Base-by-base conservation (phyloP, 2,797 vertebrate genomes). In the Anabacerthia variegaticeps region DNA sequence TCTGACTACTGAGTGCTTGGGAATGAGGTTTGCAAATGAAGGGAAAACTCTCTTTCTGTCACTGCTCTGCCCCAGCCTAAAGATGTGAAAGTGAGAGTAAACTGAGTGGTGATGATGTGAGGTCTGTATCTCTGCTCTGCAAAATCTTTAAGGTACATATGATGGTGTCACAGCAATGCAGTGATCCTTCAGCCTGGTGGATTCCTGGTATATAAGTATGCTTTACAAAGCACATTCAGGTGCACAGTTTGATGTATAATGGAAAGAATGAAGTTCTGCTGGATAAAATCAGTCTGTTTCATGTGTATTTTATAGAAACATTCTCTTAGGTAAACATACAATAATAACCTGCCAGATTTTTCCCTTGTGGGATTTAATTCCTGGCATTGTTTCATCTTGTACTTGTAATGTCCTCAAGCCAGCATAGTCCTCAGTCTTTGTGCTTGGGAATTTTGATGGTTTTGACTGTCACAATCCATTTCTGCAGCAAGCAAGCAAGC, bases 71-170 rank as follows among this genome's bases (percentile, higher is more conserved):
- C 30, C 9, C 51, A 59, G 26, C 22, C 68, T 82, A 23, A 69
- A 78, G 39, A 62, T 14, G 15, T n/a, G 36, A 79, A 61, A 46
- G 6, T 39, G 54, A 67, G 56, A 89, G n/a, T 73, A 59, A 82
- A 37, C 2, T 27, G 59, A 32, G 52, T 19, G 39, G 16, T 43
- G 34, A 41, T 46, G 37, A 12, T 0, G 2, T 39, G 68, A 85
- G 8, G 5, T 62, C 55, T 62, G 11, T 32, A 36, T 18, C 27
- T 66, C 76, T 61, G 43, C 39, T 79, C 46, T 73, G 28, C 28
- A 78, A 58, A 90, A 36, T 58, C 43, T 69, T 14, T 37, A 1
- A 1, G 34, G 39, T 51, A 30, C 0, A 0, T 39, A 14, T 22
- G 36, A 62, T 27, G 20, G 18, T 27, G 23, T 93, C 24, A 69